A percentile compares a stretch with the other conserved stretches of the same genome.
Evolutionary conservation across 2,888 invertebrate genomes (phyloP).

Genomic region (Xestia rhomboidea): DNA sequence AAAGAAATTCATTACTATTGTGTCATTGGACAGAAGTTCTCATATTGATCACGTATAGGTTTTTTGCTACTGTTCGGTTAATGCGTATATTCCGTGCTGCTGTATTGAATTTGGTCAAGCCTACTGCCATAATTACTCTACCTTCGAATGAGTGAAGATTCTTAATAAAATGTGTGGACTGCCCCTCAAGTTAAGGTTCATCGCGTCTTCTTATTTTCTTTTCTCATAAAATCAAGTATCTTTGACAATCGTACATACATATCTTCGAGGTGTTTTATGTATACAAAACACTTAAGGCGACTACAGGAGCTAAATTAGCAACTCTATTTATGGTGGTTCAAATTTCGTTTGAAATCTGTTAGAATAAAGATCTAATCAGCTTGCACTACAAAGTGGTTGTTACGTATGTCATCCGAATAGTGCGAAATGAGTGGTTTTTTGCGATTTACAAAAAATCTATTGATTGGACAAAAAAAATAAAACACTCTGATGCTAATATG

Average conservation of each 20-base stretch:
- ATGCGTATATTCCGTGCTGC: not conserved
- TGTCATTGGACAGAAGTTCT: slow-evolving; percentile 61
- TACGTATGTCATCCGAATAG: too few relatives aligned
- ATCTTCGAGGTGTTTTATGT: too few relatives aligned
- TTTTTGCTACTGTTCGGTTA: not conserved
- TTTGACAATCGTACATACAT: not conserved
- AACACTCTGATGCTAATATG: too few relatives aligned
- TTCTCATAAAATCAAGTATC: not conserved
- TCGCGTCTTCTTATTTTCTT: not conserved
- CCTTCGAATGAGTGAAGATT: not conserved
- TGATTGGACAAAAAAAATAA: too few relatives aligned
- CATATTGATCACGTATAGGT: slow-evolving; percentile 54
- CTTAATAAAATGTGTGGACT: not conserved
- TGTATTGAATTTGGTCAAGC: not conserved
- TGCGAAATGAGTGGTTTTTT: too few relatives aligned
- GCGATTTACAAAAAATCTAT: too few relatives aligned
- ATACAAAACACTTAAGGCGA: too few relatives aligned
- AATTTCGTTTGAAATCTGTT: too few relatives aligned
- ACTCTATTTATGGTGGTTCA: too few relatives aligned
- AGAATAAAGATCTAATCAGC: too few relatives aligned
- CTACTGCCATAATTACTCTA: not conserved
- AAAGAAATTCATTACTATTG: slow-evolving; percentile 77
- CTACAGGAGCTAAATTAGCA: too few relatives aligned
- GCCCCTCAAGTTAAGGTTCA: not conserved
- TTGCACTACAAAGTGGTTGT: too few relatives aligned